A percentile compares a stretch with the other conserved stretches of the same genome.
phyloP scores from a whole-genome alignment of 2,113 vertebrate genomes.

The Microcebus lehilahytsara region DNA sequence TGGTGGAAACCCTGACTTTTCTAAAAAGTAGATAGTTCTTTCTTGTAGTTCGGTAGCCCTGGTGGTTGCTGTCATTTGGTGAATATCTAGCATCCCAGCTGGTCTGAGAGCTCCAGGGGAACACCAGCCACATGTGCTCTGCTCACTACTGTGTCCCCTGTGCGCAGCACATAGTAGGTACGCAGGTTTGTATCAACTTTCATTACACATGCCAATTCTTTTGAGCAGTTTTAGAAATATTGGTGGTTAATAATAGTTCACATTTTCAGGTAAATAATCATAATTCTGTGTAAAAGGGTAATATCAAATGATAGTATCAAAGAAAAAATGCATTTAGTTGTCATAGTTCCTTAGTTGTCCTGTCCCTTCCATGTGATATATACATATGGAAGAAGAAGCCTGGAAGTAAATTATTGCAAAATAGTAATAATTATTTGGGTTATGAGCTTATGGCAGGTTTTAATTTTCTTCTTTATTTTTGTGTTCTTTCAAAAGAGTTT shows the following conservation, averaged over 20 bases:
- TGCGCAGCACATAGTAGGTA: background rate
- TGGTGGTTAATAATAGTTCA: background rate
- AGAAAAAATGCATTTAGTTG: background rate
- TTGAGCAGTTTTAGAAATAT: slow-evolving; percentile 26
- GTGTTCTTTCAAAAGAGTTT: slow-evolving; percentile 13
- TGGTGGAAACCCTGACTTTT: background rate
- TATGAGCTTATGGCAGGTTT: background rate
- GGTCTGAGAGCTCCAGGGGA: background rate
- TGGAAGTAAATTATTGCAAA: background rate
- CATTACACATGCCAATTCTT: background rate
- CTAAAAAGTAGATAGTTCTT: background rate
- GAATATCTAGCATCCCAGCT: background rate
- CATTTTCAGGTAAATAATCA: background rate
- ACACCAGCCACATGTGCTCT: background rate
- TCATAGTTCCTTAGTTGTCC: background rate
- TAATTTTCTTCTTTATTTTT: slow-evolving; percentile 48
- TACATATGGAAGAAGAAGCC: background rate
- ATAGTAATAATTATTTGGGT: background rate
- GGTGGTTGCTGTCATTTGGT: background rate
- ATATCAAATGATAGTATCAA: background rate
- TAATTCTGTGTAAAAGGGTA: background rate
- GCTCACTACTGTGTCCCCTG: rapidly evolving
- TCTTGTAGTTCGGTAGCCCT: background rate
- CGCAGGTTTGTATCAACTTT: background rate
- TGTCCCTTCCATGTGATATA: background rate